Conservation (phyloP, 2,113 vertebrate genomes). For the Cepphus grylle region DNA sequence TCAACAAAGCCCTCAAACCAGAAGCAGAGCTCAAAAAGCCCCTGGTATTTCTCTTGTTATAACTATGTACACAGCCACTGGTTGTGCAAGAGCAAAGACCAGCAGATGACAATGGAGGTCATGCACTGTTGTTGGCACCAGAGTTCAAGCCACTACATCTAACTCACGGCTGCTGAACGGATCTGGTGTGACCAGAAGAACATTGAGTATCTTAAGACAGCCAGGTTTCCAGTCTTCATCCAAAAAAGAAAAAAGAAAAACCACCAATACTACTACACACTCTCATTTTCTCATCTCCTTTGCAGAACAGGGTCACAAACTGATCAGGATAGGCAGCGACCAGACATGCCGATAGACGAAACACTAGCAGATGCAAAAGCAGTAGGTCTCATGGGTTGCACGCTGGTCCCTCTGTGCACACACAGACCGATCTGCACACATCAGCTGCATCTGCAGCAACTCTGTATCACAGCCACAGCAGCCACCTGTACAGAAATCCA, state of each 20-base stretch:
- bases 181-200: neutral
- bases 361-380: neutral
- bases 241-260: neutral
- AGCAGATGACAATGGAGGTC: neutral
- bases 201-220: neutral
- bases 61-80: neutral
- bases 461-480: neutral
- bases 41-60: neutral
- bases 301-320: neutral
- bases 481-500: neutral
- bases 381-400: neutral
- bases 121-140: neutral
- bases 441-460: neutral
- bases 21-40: neutral
- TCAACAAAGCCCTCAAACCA: neutral
- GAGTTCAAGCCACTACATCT: neutral
- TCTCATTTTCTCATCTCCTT: neutral
- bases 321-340: neutral
- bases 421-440: fast-evolving
- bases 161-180: neutral
- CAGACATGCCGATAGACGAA: neutral
- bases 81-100: neutral
- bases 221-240: neutral
- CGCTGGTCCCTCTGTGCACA: too few relatives aligned
- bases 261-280: neutral